Base-by-base conservation (phyloP, 64 coral and sea anemone genomes). In the Dendronephthya gigantea region DNA sequence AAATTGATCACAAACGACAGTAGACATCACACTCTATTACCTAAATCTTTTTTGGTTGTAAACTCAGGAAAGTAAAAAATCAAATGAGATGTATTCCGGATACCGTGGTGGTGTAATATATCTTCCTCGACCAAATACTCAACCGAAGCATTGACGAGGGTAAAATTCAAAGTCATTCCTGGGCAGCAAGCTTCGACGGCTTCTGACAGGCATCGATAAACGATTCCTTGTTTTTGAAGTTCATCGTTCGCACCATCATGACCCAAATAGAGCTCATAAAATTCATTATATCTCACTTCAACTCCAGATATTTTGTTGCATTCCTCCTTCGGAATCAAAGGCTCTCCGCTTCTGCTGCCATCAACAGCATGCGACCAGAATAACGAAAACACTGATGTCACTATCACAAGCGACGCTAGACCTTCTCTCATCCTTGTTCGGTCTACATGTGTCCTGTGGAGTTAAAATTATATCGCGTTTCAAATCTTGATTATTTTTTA, bases 11-110 rank as follows among this genome's bases (percentile, higher is more conserved):
- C n/a, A n/a, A n/a, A n/a, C n/a, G n/a, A n/a, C 41, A 6, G 11
- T 6, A 45, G 11, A 45, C 41, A 4, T 11, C 11, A 6, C 4
- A 11, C 41, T 45, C 11, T 11, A 45, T 6, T 45, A 45, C 41
- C 41, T 45, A 45, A 35, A 34, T 39, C 36, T 0, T 33, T 33
- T 79, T 79, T 29, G 15, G 30, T 19, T 35, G 72, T 79, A 29
- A 79, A 79, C 22, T 79, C 72, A 33, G 72, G 72, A 79, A 79
- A 79, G 8, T 79, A 79, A 9, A 79, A 79, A 5, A 79, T 34
- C 30, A 79, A 39, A 39, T 79, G 72, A 79, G 72, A 79, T 30
- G 25, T 15, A 35, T 79, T 79, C 36, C 14, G 19, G 2, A 66
- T 17, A 45, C 25, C 19, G 72, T 34, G 72, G 2, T 79, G 72